Base-by-base conservation (phyloP, 2,113 vertebrate genomes). In the Nyctereutes procyonoides region DNA sequence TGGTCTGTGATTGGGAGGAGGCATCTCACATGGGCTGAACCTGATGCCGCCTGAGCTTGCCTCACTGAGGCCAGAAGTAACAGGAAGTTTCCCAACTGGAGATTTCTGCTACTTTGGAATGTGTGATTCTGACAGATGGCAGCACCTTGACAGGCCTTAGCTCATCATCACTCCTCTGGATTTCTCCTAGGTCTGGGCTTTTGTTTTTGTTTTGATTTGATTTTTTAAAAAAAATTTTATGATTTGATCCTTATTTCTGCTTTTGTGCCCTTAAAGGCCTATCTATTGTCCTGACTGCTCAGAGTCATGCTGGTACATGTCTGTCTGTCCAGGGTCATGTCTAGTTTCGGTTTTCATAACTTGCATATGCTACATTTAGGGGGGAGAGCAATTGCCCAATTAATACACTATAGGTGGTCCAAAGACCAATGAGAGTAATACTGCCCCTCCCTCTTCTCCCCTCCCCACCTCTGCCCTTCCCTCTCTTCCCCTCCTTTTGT, bases 1-100 rank as follows among this genome's bases (percentile, higher is more conserved):
- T 74, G 90, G 88, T 77, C 87, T 90, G 96, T 98, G 98, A 98
- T 98, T 98, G 99, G 98, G 98, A 97, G 98, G 97, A 95, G 96
- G 89, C 67, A 65, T 93, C 98, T 98, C 98, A 95, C 98, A 97
- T 96, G 98, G 97, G 98, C 89, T 48, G 88, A 90, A 85, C 96
- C 96, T 92, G 84, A 74, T 97, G 98, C 98, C 98, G 98, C 96
- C 92, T 95, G 98, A 98, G 98, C 98, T 98, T 98, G 98, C 98
- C 94, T 95, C 4, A 0, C 82, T 76, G 83, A 83, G 77, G 55
- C 67, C 56, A 55, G 85, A 95, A 98, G 97, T 3, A 2, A 87
- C 98, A 96, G 97, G 98, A 98, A 98, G 96, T 96, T 98, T 93
- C 93, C 84, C 3, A n/a, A 9, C 55, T 17, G 60, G 84, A 91